A percentile compares a stretch with the other conserved stretches of the same genome.
These are phyloP conservation scores for Bubo bubo DNA, from an alignment of 2,113 vertebrate genomes.

Conservation along the genomic window DNA sequence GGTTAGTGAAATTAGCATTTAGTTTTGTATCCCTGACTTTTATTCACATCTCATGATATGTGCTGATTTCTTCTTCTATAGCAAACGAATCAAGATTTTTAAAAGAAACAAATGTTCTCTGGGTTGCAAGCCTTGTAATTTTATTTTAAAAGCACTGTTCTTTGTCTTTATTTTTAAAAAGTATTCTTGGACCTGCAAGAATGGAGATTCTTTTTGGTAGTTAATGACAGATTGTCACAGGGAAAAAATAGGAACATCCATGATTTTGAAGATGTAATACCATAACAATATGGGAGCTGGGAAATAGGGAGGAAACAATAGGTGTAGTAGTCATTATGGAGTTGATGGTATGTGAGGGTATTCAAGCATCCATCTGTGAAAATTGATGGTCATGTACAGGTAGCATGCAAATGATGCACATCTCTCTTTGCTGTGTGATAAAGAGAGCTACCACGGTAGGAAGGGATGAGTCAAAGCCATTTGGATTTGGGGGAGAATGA, in stretches of 20 bases:
- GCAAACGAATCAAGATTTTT: background rate
- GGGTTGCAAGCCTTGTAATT: background rate
- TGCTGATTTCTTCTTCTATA: background rate
- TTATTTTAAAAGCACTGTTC: background rate
- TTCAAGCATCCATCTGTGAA: background rate
- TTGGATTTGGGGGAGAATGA: background rate
- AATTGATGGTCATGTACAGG: fast-evolving
- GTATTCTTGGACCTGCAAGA: background rate
- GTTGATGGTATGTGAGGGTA: background rate
- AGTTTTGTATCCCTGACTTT: background rate
- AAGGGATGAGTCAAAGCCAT: background rate
- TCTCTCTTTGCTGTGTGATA: background rate
- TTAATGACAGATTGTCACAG: background rate
- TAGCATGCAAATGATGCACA: too few species aligned
- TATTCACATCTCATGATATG: background rate
- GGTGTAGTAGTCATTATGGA: background rate
- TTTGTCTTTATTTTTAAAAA: background rate
- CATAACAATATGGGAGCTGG: background rate
- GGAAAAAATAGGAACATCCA: background rate
- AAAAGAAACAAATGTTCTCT: background rate
- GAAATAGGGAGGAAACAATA: background rate
- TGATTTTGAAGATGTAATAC: background rate
- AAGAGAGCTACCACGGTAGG: background rate
- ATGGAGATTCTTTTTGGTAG: background rate
- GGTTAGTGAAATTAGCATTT: background rate